Base-by-base conservation (phyloP, 2,113 vertebrate genomes). In the Lagopus leucura region DNA sequence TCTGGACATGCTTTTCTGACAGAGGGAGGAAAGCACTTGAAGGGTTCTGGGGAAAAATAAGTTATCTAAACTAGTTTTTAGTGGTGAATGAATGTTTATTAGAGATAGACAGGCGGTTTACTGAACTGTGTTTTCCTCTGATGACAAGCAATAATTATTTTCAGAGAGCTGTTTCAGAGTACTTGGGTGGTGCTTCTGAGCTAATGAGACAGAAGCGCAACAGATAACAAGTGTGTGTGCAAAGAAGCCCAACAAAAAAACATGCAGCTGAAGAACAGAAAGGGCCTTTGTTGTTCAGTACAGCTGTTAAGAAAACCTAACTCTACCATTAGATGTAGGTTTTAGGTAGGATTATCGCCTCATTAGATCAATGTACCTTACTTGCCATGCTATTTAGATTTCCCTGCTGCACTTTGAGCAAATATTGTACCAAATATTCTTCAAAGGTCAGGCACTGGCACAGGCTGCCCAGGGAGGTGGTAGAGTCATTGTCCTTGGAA, bases 21-120 rank as follows among this genome's bases (percentile, higher is more conserved):
- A 47, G 34, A 47, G 74, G 61, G 61, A 40, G 38, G 66, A 70
- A 93, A 92, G 60, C 11, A 72, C 40, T 93, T 84, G 30, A 92
- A 93, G 21, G 5, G 30, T 90, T 92, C 70, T 84, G 77, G 77
- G 32, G n/a, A 86, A 90, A 94, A 90, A 34, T 82, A 66, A 69
- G 21, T 87, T 90, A 85, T 90, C 77, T 63, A 79, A 93, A 79
- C 40, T 63, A 92, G 58, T n/a, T 94, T 94, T 92, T 76, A 94
- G 43, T 54, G 74, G 22, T 0, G 1, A 28, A 28, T 74, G 65
- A 84, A 81, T n/a, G 57, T 74, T 88, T 94, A 83, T 84, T 69
- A 78, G 65, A 5, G 3, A 15, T 63, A 93, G 88, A 60, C 22
- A 63, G 40, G 54, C 91, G 71, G 48, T 86, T 90, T 92, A 86